A percentile compares a stretch with the other conserved stretches of the same genome.
phyloP scores from a whole-genome alignment of 2,888 invertebrate species.

The Chydorus sphaericus region DNA sequence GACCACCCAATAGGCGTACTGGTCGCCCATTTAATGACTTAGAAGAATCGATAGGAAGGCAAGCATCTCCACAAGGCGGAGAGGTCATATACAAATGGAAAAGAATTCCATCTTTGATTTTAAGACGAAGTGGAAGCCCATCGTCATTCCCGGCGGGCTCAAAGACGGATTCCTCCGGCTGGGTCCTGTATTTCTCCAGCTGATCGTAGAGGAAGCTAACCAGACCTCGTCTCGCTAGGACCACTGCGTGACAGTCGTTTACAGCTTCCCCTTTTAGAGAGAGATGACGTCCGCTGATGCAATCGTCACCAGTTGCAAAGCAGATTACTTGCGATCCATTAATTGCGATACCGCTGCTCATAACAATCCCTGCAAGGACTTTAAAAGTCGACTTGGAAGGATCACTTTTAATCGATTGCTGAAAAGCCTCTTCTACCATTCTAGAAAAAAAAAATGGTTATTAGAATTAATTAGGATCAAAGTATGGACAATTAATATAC shows the following conservation, averaged over 20 bases:
- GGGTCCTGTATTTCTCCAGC: slow-evolving; percentile 43
- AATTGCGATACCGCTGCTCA: slow-evolving; percentile 48
- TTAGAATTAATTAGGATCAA: too few species aligned
- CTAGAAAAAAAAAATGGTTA: too few species aligned
- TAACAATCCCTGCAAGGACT: slow-evolving; percentile 89
- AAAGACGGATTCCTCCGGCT: slow-evolving; percentile 31
- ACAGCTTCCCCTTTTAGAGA: slow-evolving; percentile 70
- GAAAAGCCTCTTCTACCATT: too few species aligned
- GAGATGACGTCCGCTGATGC: slow-evolving; percentile 83
- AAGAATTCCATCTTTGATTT: slow-evolving; percentile 26
- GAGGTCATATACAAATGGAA: slow-evolving; percentile 95
- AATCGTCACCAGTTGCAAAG: slow-evolving; percentile 83
- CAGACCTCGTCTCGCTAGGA: slow-evolving; percentile 54
- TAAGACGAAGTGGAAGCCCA: slow-evolving; percentile 13
- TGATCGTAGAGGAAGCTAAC: slow-evolving; percentile 44
- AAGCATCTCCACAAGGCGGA: slow-evolving; percentile 92
- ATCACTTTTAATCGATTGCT: too few species aligned
- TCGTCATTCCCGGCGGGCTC: slow-evolving; percentile 34
- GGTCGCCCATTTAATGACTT: too few species aligned
- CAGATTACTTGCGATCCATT: slow-evolving; percentile 42
- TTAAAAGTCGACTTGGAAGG: too few species aligned
- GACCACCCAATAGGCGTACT: too few species aligned
- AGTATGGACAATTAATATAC: too few species aligned
- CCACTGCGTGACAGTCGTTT: slow-evolving; percentile 96
- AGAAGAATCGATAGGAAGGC: too few species aligned